Evolutionary conservation across 2,888 invertebrate genomes (phyloP).

Genomic region (Lasioglossum pauxillum): DNA sequence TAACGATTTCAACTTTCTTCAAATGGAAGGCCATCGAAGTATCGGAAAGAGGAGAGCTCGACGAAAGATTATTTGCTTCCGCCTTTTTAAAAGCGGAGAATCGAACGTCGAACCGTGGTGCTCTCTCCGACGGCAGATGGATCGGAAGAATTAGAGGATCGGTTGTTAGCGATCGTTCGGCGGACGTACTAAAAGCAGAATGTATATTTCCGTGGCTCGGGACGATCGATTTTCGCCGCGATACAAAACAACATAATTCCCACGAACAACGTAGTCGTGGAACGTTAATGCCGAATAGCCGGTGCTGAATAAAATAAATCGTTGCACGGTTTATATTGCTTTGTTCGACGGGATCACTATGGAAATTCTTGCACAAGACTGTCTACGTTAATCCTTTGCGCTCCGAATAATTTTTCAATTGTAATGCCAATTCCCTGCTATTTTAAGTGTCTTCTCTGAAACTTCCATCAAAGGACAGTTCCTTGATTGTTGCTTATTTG

Average conservation of each 20-base stretch:
- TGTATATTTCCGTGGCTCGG: background rate
- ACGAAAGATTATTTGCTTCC: background rate
- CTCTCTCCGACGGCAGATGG: background rate
- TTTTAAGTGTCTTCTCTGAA: too few species aligned
- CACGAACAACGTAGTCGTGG: background rate
- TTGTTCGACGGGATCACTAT: background rate
- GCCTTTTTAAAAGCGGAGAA: slow-evolving; percentile 4
- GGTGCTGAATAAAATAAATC: background rate
- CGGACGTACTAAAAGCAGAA: background rate
- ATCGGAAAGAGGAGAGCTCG: background rate
- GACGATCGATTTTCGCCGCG: background rate
- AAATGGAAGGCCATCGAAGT: background rate
- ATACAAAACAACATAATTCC: background rate
- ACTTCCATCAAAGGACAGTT: too few species aligned
- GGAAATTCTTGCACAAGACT: background rate
- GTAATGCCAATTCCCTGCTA: too few species aligned
- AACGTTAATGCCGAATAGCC: background rate
- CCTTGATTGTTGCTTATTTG: too few species aligned
- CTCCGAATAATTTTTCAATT: too few species aligned
- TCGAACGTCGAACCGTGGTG: background rate
- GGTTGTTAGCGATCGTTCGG: background rate
- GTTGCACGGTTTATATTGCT: background rate
- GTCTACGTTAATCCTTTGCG: too few species aligned
- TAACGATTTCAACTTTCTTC: background rate
- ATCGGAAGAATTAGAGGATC: background rate